phyloP scores from a whole-genome alignment of 92 coral and sea anemone species.

The Siderastrea radians region DNA sequence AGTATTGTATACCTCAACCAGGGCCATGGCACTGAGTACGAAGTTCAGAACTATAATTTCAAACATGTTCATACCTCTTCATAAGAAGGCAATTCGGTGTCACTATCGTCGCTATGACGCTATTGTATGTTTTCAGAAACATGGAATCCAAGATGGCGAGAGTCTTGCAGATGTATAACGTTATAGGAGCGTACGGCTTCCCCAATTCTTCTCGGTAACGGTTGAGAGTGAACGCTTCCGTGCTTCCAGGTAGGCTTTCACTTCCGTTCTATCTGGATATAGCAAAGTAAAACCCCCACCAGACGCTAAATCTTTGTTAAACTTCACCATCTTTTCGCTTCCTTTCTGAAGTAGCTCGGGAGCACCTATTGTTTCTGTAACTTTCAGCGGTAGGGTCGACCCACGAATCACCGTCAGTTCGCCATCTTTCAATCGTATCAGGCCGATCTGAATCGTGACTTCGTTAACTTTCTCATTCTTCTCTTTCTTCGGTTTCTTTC shows the following conservation, averaged over 20 bases:
- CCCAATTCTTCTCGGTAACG: conserved; percentile 58
- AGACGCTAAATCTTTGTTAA: conserved; percentile 56
- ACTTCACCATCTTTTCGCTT: conserved; percentile 66
- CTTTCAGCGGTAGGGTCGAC: conserved; percentile 64
- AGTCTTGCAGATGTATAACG: conserved; percentile 44
- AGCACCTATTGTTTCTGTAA: conserved; percentile 35
- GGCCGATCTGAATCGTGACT: conserved; percentile 64
- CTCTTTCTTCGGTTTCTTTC: conserved; percentile 32
- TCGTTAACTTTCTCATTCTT: conserved; percentile 31
- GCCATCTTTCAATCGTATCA: conserved; percentile 43
- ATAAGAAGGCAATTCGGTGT: background rate
- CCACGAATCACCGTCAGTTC: conserved; percentile 57
- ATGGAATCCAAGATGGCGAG: conserved; percentile 17
- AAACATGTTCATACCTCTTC: background rate
- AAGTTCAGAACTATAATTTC: no score
- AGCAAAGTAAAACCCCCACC: conserved; percentile 33
- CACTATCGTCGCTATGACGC: background rate
- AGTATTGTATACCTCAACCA: no score
- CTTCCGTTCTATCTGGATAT: conserved; percentile 70
- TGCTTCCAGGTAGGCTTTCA: conserved; percentile 50
- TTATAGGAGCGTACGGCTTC: conserved; percentile 32
- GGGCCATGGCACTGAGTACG: no score
- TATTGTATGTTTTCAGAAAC: conserved; percentile 2
- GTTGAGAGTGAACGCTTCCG: conserved; percentile 37
- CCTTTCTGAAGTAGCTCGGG: conserved; percentile 61